phyloP scores from a whole-genome alignment of 2,888 invertebrate species.

The Notodonta ziczac region DNA sequence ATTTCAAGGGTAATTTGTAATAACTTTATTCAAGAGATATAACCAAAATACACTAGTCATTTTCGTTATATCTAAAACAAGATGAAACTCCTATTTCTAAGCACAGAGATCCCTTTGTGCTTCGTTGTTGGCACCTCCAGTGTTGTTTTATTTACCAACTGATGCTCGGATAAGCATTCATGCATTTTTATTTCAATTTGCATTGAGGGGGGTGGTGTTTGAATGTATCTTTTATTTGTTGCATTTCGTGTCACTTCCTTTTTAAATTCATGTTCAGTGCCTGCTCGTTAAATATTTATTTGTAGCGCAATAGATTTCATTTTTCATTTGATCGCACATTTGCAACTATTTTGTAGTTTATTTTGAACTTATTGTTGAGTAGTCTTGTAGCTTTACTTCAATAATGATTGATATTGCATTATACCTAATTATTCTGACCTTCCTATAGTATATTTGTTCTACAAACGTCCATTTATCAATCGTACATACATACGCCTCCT shows the following conservation, averaged over 20 bases:
- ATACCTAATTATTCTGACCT: neutral
- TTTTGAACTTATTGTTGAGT: neutral
- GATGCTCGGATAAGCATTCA: constrained; percentile 54
- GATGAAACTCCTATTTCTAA: constrained; percentile 22
- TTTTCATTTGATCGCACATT: neutral
- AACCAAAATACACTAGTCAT: too few relatives aligned
- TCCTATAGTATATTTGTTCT: constrained; percentile 4
- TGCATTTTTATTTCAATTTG: constrained; percentile 69
- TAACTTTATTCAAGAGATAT: too few relatives aligned
- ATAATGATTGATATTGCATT: constrained; percentile 4
- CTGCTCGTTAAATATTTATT: neutral
- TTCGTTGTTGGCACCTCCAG: constrained; percentile 32
- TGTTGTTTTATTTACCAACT: constrained; percentile 64
- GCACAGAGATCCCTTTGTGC: constrained; percentile 34
- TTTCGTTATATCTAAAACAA: too few relatives aligned
- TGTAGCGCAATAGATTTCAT: neutral
- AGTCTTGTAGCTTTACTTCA: neutral
- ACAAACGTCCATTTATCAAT: constrained; percentile 22
- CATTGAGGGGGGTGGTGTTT: constrained; percentile 45
- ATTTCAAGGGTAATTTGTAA: too few relatives aligned
- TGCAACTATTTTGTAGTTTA: neutral
- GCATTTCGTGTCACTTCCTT: constrained; percentile 21
- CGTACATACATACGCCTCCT: neutral
- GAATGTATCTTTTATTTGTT: constrained; percentile 41
- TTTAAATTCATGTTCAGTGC: constrained; percentile 7